These are phyloP conservation scores for Bufo gargarizans DNA, from an alignment of 2,113 vertebrate genomes.

Conservation along the genomic window DNA sequence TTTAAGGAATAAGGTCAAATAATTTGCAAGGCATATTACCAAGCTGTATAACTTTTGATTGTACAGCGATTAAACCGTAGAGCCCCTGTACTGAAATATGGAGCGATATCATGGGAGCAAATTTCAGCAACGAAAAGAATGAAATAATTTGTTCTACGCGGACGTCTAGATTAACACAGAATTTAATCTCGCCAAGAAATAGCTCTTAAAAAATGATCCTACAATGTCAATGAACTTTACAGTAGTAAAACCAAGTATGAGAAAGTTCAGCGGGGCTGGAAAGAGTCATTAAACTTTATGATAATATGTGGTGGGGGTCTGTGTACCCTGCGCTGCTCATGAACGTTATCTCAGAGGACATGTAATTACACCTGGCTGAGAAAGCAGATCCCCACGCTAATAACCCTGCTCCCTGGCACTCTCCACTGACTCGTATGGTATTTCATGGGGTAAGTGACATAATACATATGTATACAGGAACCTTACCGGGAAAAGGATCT, in stretches of 20 bases:
- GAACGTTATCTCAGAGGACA: conserved; percentile 18
- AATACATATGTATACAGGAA: conserved; percentile 14
- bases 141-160: conserved; percentile 20
- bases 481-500: neutral
- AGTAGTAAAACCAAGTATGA: conserved; percentile 24
- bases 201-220: conserved; percentile 37
- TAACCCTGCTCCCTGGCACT: neutral
- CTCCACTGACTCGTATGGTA: neutral
- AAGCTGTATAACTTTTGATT: neutral
- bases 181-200: conserved; percentile 45
- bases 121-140: neutral
- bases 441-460: conserved; percentile 11
- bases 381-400: conserved; percentile 17
- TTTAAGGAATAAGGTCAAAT: neutral
- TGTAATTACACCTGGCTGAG: conserved; percentile 28
- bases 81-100: neutral
- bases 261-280: conserved; percentile 40
- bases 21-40: neutral
- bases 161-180: conserved; percentile 14
- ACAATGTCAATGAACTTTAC: conserved; percentile 11
- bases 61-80: neutral
- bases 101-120: neutral
- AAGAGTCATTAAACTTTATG: conserved; percentile 49
- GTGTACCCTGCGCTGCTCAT: conserved; percentile 33
- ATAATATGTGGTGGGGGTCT: conserved; percentile 45